phyloP scores from a whole-genome alignment of 2,888 invertebrate genomes.

The Bembecia ichneumoniformis region DNA sequence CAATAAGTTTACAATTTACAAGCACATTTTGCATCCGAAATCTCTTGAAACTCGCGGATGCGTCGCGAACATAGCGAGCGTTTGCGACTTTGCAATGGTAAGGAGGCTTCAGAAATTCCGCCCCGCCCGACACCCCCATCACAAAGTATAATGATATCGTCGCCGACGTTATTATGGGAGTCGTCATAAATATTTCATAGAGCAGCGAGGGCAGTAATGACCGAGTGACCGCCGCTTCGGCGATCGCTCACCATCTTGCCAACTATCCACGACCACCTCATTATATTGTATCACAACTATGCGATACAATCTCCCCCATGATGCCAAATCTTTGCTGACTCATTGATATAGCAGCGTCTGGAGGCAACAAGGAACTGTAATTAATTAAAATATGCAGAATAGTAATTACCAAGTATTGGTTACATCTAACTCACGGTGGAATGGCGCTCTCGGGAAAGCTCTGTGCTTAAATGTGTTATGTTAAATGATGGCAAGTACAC shows the following conservation, averaged over 20 bases:
- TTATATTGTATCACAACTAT: no score
- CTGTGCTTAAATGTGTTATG: no score
- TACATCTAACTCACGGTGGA: no score
- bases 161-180: conserved; percentile 69
- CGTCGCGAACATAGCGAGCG: conserved; percentile 26
- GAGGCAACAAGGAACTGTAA: no score
- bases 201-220: conserved; percentile 63
- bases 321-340: background rate
- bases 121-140: conserved; percentile 71
- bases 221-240: conserved; percentile 51
- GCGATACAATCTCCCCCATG: no score
- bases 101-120: conserved; percentile 71
- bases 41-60: conserved; percentile 31
- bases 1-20: conserved; percentile 18
- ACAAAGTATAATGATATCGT: conserved; percentile 75
- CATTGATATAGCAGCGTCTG: no score
- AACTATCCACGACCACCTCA: no score
- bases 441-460: no score
- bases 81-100: conserved; percentile 69
- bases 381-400: no score
- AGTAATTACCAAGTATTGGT: no score
- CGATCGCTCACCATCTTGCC: conserved; percentile 8
- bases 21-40: conserved; percentile 40
- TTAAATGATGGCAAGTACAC: no score
- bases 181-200: conserved; percentile 73